phyloP scores from a whole-genome alignment of 1,140 invertebrate genomes.

The Coboldia fuscipes region DNA sequence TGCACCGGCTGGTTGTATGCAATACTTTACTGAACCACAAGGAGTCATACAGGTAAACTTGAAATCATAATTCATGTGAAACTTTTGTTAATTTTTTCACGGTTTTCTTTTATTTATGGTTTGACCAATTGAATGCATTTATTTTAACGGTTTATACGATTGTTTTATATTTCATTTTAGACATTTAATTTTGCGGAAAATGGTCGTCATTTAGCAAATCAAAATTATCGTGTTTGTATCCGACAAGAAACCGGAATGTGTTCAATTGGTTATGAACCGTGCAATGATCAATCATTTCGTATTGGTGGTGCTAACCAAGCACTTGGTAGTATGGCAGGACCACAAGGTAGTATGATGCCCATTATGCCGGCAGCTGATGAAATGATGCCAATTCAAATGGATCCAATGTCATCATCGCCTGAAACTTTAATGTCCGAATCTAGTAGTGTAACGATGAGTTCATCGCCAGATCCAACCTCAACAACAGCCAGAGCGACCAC shows the following conservation, averaged over 20 bases:
- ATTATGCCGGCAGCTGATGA: neutral
- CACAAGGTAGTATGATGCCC: neutral
- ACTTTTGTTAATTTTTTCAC: neutral
- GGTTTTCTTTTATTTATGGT: neutral
- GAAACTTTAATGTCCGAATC: neutral
- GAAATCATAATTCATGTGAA: too few species aligned
- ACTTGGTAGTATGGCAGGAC: conserved; percentile 6
- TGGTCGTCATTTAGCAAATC: conserved; percentile 52
- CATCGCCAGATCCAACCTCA: neutral
- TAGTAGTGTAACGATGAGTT: neutral
- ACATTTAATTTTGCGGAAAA: conserved; percentile 63
- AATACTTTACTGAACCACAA: conserved; percentile 36
- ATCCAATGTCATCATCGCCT: neutral
- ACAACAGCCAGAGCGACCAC: neutral
- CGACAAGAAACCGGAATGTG: conserved; percentile 46
- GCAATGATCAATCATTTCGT: conserved; percentile 49
- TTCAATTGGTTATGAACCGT: conserved; percentile 52
- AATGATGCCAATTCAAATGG: neutral
- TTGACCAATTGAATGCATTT: neutral
- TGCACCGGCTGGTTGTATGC: conserved; percentile 49
- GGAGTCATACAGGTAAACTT: conserved; percentile 17
- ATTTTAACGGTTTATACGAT: neutral
- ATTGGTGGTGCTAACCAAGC: conserved; percentile 30
- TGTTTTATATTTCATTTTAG: conserved; percentile 22
- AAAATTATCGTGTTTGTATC: conserved; percentile 57